These are phyloP conservation scores for Siniperca chuatsi DNA, from an alignment of 2,113 vertebrate species.

Conservation along the genomic window DNA sequence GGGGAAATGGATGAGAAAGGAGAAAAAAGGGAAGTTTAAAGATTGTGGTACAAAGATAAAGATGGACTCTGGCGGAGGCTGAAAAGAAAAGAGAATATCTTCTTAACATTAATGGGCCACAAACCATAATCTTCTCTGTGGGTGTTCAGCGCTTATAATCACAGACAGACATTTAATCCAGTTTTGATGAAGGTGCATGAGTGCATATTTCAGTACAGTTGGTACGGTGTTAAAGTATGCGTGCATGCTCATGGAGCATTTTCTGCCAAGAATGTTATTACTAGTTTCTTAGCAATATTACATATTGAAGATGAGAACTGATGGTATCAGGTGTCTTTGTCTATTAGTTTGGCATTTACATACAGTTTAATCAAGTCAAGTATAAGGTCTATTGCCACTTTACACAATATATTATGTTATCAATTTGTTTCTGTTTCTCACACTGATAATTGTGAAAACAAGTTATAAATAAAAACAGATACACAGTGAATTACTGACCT, in stretches of 20 bases:
- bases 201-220: constrained; percentile 21
- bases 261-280: neutral
- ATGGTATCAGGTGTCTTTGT: neutral
- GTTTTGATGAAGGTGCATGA: constrained; percentile 65
- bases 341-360: neutral
- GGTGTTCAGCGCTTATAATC: constrained; percentile 36
- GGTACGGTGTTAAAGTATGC: neutral
- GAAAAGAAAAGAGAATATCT: constrained; percentile 21
- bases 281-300: neutral
- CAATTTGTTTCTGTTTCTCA: neutral
- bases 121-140: constrained; percentile 53
- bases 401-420: neutral
- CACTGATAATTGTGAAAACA: neutral
- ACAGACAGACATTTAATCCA: constrained; percentile 55
- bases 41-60: constrained; percentile 22
- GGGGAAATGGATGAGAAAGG: constrained; percentile 14
- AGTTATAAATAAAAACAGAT: neutral
- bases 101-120: constrained; percentile 12
- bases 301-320: neutral
- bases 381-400: neutral
- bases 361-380: neutral
- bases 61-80: neutral
- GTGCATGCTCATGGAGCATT: neutral
- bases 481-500: neutral
- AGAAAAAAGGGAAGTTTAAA: constrained; percentile 20